Evolutionary conservation across 1,140 invertebrate genomes (phyloP), one percentile per base, ranked within the genome.

Genomic region (Delia radicum): DNA sequence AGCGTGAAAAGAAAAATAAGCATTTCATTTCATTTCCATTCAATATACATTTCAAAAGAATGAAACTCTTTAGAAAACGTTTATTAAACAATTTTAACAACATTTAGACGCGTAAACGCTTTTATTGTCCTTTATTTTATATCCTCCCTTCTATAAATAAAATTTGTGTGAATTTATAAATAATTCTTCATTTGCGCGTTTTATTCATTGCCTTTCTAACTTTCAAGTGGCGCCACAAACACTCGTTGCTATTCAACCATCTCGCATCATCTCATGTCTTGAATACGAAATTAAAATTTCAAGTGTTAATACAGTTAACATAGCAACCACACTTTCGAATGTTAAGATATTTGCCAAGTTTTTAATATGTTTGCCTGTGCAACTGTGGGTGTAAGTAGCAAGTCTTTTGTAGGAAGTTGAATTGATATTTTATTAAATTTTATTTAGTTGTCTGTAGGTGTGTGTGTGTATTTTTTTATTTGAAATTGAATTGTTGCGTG

Each of bases 281-380:
- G 65, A 33, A 69, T 69, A 69, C 65, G 65, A 69, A 69, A 69
- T 69, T 69, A 69, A 69, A 69, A 69, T 69, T 69, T 69, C 65
- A 69, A 69, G 65, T 69, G 65, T 69, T 69, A 69, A 69, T 69
- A 33, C n/a, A 69, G 65, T 69, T 69, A 69, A 33, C 65, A 24
- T 69, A 31, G 65, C 8, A 69, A 69, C 65, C 65, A 69, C 65
- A 37, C 63, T 18, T n/a, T n/a, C n/a, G 7, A 10, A 55, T 24
- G 48, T 55, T 55, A 24, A 7, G 0, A 55, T 18, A 6, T n/a
- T 48, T 18, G 46, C 13, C 46, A 69, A 31, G 29, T 33, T 26
- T 65, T 65, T 69, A 21, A 18, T 31, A 10, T 69, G 29, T n/a
- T 37, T 15, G 29, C 29, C 18, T 67, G 21, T 13, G 6, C 24